Percentiles rank a stretch among this genome's conserved stretches.
Conservation (phyloP, 2,797 vertebrate species). For the Fringilla coelebs region DNA sequence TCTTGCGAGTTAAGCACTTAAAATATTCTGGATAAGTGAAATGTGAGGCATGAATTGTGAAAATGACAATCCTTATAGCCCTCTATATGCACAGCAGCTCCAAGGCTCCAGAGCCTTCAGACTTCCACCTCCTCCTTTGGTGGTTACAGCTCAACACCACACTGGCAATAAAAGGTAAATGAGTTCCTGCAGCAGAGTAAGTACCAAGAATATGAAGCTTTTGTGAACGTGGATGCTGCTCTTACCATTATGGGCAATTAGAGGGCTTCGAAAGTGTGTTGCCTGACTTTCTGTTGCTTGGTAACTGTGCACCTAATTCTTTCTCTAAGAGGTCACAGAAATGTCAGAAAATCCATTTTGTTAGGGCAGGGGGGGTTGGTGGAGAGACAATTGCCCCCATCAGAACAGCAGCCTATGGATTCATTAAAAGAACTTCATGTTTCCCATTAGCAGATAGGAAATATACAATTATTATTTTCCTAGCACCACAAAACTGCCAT, state of each 20-base stretch:
- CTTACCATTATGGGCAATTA: conserved; percentile 43
- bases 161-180: conserved; percentile 50
- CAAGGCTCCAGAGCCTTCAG: conserved; percentile 35
- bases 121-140: neutral
- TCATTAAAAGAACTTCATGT: conserved; percentile 19
- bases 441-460: neutral
- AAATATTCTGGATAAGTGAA: conserved; percentile 46
- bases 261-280: conserved; percentile 59
- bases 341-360: conserved; percentile 69
- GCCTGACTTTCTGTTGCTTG: conserved; percentile 72
- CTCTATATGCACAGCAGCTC: neutral
- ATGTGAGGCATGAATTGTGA: neutral
- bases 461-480: neutral
- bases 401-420: conserved; percentile 20
- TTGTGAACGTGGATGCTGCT: conserved; percentile 11
- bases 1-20: neutral
- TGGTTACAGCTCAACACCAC: conserved; percentile 18
- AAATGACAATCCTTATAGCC: conserved; percentile 18
- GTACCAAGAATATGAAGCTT: neutral
- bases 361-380: neutral
- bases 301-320: conserved; percentile 78
- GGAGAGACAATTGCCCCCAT: neutral
- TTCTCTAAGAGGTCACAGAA: conserved; percentile 74
- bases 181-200: conserved; percentile 24
- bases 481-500: neutral